These are phyloP conservation scores for Amphipyra berbera DNA, from an alignment of 2,888 invertebrate genomes.

Conservation along the genomic window DNA sequence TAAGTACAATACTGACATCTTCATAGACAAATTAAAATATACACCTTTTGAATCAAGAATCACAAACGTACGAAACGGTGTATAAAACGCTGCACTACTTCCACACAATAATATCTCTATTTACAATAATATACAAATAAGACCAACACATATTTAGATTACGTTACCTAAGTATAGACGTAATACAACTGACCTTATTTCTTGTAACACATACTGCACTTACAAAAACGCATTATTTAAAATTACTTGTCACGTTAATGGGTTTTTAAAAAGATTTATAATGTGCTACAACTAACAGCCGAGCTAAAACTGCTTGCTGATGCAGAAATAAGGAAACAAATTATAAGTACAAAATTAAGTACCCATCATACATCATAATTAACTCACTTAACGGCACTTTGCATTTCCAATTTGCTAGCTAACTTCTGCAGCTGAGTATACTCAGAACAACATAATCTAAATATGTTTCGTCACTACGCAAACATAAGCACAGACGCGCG, in stretches of 20 bases:
- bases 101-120: constrained; percentile 69
- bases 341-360: constrained; percentile 45
- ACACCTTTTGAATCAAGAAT: constrained; percentile 75
- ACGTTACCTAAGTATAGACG: constrained; percentile 25
- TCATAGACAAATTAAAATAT: constrained; percentile 74
- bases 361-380: constrained; percentile 21
- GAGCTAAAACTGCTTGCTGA: constrained; percentile 30
- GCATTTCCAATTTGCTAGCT: constrained; percentile 47
- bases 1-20: constrained; percentile 83
- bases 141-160: constrained; percentile 53
- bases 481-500: constrained; percentile 62
- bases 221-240: constrained; percentile 30
- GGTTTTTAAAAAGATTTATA: constrained; percentile 42
- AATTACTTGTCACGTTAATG: constrained; percentile 32
- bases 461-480: constrained; percentile 37
- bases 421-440: constrained; percentile 59
- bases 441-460: constrained; percentile 79
- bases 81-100: constrained; percentile 66
- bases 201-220: constrained; percentile 16
- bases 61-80: constrained; percentile 76
- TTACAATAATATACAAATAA: constrained; percentile 80
- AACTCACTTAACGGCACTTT: constrained; percentile 31
- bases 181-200: constrained; percentile 24
- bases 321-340: constrained; percentile 50
- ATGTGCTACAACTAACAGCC: constrained; percentile 40